Evolutionary conservation across 2,888 invertebrate genomes (phyloP).

Genomic region (Muschampia plurimacula): DNA sequence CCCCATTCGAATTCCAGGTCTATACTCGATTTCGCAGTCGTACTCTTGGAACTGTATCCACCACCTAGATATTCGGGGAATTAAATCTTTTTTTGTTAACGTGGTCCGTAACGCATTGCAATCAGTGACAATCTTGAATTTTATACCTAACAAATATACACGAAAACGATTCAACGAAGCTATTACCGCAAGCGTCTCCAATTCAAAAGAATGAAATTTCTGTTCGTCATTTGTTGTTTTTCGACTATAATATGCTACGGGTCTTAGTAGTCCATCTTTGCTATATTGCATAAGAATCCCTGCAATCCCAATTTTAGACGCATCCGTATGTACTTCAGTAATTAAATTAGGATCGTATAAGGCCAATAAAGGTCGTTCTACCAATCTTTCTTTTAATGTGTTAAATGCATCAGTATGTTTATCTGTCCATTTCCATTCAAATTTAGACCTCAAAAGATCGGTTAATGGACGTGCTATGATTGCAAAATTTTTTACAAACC

Average conservation of each 20-base stretch:
- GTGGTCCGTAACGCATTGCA: slow-evolving; percentile 45
- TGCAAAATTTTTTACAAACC: background rate
- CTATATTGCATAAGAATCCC: too few species aligned
- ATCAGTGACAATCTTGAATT: slow-evolving; percentile 44
- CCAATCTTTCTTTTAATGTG: background rate
- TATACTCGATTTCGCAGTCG: slow-evolving; percentile 42
- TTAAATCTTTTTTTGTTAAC: slow-evolving; percentile 22
- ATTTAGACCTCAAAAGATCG: slow-evolving; percentile 34
- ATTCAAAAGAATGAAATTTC: slow-evolving; percentile 41
- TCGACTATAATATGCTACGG: slow-evolving; percentile 39
- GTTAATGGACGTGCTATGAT: slow-evolving; percentile 44
- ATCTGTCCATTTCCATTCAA: slow-evolving; percentile 32
- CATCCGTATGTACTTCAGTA: too few species aligned
- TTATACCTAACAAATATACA: slow-evolving; percentile 42
- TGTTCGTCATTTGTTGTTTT: slow-evolving; percentile 31
- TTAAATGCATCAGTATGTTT: slow-evolving; percentile 5
- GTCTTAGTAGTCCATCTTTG: background rate
- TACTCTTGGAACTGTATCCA: slow-evolving; percentile 46
- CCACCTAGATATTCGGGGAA: slow-evolving; percentile 47
- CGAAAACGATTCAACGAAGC: slow-evolving; percentile 43
- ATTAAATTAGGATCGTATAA: background rate
- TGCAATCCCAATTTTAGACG: too few species aligned
- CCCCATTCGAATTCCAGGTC: slow-evolving; percentile 41
- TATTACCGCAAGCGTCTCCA: slow-evolving; percentile 45
- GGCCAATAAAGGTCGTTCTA: background rate